A percentile compares a stretch with the other conserved stretches of the same genome.
phyloP scores from a whole-genome alignment of 2,888 invertebrate genomes.

The Augiades crinisus region DNA sequence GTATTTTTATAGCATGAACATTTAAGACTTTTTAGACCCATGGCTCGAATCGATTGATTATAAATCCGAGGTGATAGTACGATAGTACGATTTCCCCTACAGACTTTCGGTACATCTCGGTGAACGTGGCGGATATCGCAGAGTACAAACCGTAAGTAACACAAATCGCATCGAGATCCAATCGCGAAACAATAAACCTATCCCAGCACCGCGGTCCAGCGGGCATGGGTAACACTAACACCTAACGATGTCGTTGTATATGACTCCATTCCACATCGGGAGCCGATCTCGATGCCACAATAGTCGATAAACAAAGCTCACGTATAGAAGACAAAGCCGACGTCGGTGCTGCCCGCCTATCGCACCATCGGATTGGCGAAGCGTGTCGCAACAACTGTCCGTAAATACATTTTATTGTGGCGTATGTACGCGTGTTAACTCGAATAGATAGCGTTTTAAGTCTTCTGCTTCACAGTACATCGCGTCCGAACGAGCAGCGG shows the following conservation, averaged over 20 bases:
- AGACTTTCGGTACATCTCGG: no score
- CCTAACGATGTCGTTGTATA: constrained; percentile 47
- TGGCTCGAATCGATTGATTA: no score
- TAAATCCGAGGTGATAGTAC: no score
- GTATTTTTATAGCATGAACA: no score
- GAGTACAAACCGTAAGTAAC: neutral
- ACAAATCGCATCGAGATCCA: neutral
- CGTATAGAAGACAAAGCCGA: constrained; percentile 63
- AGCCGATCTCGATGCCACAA: constrained; percentile 62
- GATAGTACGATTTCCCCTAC: no score
- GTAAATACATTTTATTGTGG: constrained; percentile 65
- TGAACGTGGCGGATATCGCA: no score
- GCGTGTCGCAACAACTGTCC: constrained; percentile 69
- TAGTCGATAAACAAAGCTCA: constrained; percentile 72
- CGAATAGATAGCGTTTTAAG: constrained; percentile 27
- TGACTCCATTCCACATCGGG: constrained; percentile 60
- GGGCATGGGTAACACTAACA: constrained; percentile 16
- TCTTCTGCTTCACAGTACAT: neutral
- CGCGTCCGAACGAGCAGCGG: neutral
- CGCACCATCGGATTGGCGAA: constrained; percentile 64
- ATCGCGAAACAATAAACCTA: constrained; percentile 19
- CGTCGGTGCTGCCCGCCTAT: constrained; percentile 55
- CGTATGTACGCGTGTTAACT: constrained; percentile 57
- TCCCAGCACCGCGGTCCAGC: constrained; percentile 6
- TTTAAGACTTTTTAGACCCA: no score